These are phyloP conservation scores for Pimpla rufipes DNA, from an alignment of 2,888 invertebrate species.

Conservation along the genomic window DNA sequence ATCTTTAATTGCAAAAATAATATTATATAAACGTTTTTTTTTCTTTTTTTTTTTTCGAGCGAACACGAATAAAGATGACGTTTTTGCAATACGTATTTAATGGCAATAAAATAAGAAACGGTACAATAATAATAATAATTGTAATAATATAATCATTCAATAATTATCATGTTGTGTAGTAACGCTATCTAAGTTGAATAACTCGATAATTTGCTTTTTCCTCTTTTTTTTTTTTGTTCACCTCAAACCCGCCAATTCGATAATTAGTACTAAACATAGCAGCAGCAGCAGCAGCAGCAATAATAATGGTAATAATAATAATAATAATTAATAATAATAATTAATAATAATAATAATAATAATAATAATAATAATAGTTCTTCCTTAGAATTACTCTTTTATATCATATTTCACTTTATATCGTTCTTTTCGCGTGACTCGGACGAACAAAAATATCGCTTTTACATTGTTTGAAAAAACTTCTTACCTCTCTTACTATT, in stretches of 20 bases:
- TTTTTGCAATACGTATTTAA: constrained; percentile 81
- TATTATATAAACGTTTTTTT: constrained; percentile 40
- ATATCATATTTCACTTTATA: constrained; percentile 77
- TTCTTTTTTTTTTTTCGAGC: too few relatives aligned
- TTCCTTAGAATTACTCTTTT: constrained; percentile 78
- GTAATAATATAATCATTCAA: constrained; percentile 78
- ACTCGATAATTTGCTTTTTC: constrained; percentile 66
- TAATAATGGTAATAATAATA: constrained; percentile 73
- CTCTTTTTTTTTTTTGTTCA: constrained; percentile 70
- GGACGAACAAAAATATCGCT: constrained; percentile 83
- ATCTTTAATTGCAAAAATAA: constrained; percentile 54
- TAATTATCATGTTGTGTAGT: constrained; percentile 82
- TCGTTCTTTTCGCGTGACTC: constrained; percentile 80
- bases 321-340: constrained; percentile 78
- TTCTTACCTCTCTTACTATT: constrained; percentile 74
- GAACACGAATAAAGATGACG: constrained; percentile 53
- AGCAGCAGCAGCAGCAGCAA: constrained; percentile 45
- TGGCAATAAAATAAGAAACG: constrained; percentile 85
- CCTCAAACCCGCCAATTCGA: constrained; percentile 81
- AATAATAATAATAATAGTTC: constrained; percentile 81
- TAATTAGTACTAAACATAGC: constrained; percentile 76
- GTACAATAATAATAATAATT: constrained; percentile 83
- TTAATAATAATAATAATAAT: constrained; percentile 80
- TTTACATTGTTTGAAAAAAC: constrained; percentile 81
- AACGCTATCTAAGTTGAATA: constrained; percentile 80